Base-by-base conservation (phyloP, 2,888 invertebrate genomes). In the Scaptomyza cyrtandrae region DNA sequence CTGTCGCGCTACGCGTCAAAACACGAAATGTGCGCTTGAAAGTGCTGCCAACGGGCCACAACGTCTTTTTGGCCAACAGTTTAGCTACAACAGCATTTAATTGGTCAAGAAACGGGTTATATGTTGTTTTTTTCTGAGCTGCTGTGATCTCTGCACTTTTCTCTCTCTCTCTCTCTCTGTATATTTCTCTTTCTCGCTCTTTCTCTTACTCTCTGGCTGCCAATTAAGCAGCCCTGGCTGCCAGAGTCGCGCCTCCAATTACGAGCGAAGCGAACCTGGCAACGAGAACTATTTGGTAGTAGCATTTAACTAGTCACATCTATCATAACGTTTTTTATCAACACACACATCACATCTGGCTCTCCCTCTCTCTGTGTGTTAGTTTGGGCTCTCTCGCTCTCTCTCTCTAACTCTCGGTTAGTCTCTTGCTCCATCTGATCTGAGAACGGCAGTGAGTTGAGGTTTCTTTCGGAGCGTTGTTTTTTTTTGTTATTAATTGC, bases 401-500 rank as follows among this genome's bases (percentile, higher is more conserved):
- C 44, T 33, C 41, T 4, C 53, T 14, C 43, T 39, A 41, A 39
- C 58, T 46, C 31, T 39, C 33, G 24, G 37, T 43, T 43, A 45
- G 29, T 31, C 50, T 52, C 44, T 58, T 41, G 54, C 49, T 55
- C 46, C 19, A 39, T 60, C 55, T 37, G 64, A 69, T 69, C 73
- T 55, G 64, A 60, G 77, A 76, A 81, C 83, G 72, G 66, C 75
- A 52, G 68, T 72, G 76, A 75, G 70, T 69, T 64, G 29, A 78
- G 88, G 83, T 86, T 76, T 80, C 74, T 62, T 76, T 72, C 69
- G 64, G 65, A 48, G 65, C 86, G 79, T 88, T 81, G 77, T 81
- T 86, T 83, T 75, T 81, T 86, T 83, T 75, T 82, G 91, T 91
- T 90, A 90, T 90, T 90, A 90, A 90, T 91, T 90, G 90, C 84